Evolutionary conservation across 2,888 invertebrate genomes (phyloP).

Genomic region (Ephialtes manifestator): DNA sequence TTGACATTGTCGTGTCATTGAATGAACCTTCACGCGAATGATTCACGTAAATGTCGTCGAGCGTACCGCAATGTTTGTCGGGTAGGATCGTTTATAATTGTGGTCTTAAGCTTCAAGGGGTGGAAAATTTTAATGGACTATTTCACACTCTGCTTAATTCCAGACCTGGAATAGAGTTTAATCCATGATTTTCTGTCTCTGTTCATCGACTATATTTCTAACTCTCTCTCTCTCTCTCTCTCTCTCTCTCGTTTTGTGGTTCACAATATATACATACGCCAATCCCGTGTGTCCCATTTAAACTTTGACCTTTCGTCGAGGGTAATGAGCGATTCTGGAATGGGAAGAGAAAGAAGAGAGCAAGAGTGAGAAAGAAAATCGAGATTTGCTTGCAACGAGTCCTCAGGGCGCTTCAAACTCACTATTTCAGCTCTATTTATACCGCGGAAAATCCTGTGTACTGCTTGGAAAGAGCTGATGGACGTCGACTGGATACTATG

Average conservation of each 20-base stretch:
- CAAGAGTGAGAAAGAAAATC: not conserved
- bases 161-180: conserved; percentile 11
- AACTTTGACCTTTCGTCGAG: conserved; percentile 46
- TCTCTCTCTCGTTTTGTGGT: not conserved
- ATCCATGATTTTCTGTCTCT: conserved; percentile 18
- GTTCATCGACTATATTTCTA: not conserved
- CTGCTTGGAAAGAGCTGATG: not conserved
- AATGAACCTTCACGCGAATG: not conserved
- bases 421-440: conserved; percentile 29
- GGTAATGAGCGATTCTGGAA: conserved; percentile 38
- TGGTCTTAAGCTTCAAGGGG: not conserved
- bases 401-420: not conserved
- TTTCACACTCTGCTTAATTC: conserved; percentile 33
- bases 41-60: not conserved
- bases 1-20: conserved; percentile 13
- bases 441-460: conserved; percentile 7
- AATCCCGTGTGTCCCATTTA: conserved; percentile 22
- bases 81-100: not conserved
- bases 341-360: not conserved
- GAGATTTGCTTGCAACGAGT: not conserved
- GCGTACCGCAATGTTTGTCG: not conserved
- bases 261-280: not conserved
- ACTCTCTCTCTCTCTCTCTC: conserved; percentile 1
- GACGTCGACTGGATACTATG: not conserved
- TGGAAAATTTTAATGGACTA: conserved; percentile 43